Conservation (phyloP, 2,888 invertebrate species). For the Creontiades dilutus region DNA sequence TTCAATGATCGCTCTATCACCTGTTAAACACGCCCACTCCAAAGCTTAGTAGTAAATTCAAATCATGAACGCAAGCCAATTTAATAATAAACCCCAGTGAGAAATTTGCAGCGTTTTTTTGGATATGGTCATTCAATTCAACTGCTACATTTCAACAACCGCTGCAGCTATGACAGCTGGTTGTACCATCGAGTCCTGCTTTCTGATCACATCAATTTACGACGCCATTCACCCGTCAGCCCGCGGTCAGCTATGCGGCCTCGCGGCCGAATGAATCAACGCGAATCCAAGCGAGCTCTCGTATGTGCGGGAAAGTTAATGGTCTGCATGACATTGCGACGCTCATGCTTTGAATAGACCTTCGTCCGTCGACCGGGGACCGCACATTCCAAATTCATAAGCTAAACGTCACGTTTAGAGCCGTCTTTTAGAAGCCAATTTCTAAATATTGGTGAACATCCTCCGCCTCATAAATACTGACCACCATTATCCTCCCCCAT, state of each 20-base stretch:
- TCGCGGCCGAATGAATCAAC: constrained; percentile 16
- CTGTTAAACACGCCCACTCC: too few relatives aligned
- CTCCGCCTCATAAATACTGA: neutral
- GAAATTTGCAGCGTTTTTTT: too few relatives aligned
- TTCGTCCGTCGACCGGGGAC: neutral
- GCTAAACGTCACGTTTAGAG: constrained; percentile 17
- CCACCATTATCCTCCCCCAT: too few relatives aligned
- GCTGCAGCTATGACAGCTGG: too few relatives aligned
- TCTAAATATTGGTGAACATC: neutral
- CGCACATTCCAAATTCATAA: neutral
- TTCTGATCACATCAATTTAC: neutral
- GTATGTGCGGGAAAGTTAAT: constrained; percentile 16
- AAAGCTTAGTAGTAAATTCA: too few relatives aligned
- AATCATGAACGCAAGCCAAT: too few relatives aligned
- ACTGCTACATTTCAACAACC: too few relatives aligned
- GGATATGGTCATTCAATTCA: too few relatives aligned
- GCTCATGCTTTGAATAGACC: constrained; percentile 6
- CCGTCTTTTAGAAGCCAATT: constrained; percentile 2
- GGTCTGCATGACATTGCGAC: constrained; percentile 2
- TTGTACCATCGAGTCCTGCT: neutral
- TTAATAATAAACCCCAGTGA: too few relatives aligned
- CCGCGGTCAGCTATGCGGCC: neutral
- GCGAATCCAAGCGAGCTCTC: neutral
- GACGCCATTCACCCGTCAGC: neutral
- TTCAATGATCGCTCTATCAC: too few relatives aligned